Evolutionary conservation across 2,888 invertebrate species (phyloP), one percentile per base, ranked within the genome.

Genomic region (Chymomyza fuscimana): DNA sequence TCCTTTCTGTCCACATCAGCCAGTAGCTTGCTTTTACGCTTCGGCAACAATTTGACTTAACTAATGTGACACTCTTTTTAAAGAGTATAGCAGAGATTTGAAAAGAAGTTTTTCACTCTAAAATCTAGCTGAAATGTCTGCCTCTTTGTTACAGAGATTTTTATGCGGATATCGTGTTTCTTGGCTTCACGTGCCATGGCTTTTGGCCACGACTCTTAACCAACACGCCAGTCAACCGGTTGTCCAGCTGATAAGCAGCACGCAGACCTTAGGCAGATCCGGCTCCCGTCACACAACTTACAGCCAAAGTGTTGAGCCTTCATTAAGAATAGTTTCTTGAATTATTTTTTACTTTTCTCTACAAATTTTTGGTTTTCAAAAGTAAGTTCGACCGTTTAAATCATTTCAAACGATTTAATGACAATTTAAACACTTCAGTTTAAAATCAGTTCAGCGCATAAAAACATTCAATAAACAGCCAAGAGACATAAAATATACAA

Each of bases 341-440:
- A n/a, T n/a, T n/a, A n/a, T n/a, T n/a, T n/a, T n/a, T n/a, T n/a
- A n/a, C 4, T 12, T 12, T 46, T 46, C 12, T 12, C 12, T 46
- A 12, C 12, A 46, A 3, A 46, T 3, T 32, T 46, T 46, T 12
- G 5, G 2, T 12, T 40, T 6, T 10, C 3, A 5, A 7, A 40
- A 40, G 6, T 46, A 46, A 46, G 12, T 7, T 12, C 0, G 3
- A 12, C 6, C 12, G 40, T 12, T 46, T 46, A 46, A 46, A 46
- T 46, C 40, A 46, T 46, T 46, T 46, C 4, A 46, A 46, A 46
- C 12, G 12, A 12, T 46, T 46, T 46, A 46, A 46, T 12, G 40
- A 12, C 83, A 64, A 72, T 87, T 86, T 87, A 87, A 87, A 86
- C 81, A 81, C 85, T 78, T 76, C 59, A 66, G n/a, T 50, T 67